Percentiles rank a stretch among this genome's conserved stretches.
phyloP scores from a whole-genome alignment of 2,113 vertebrate genomes.

The Phrynosoma platyrhinos region DNA sequence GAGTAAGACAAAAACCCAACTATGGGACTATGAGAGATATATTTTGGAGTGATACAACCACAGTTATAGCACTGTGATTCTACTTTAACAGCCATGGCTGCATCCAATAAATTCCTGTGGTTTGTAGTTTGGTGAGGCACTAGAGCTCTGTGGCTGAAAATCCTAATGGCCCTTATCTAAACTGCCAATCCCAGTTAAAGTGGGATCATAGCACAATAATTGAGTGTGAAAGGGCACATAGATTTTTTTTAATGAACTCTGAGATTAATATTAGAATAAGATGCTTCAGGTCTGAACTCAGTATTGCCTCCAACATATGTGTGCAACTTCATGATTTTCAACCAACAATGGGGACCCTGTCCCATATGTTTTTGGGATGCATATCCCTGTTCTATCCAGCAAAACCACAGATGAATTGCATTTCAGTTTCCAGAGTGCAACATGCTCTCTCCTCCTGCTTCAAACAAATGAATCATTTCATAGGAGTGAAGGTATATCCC shows the following conservation, averaged over 20 bases:
- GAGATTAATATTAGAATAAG: conserved; percentile 23
- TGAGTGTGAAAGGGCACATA: too few species aligned
- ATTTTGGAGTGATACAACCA: too few species aligned
- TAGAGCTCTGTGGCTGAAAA: too few species aligned
- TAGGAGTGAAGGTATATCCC: neutral
- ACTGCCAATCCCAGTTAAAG: too few species aligned
- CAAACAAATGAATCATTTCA: neutral
- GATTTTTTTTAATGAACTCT: neutral
- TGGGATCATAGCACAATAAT: too few species aligned
- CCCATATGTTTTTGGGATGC: neutral
- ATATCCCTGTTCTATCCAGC: neutral
- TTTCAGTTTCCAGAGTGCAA: neutral
- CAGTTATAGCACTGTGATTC: too few species aligned
- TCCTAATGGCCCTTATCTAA: too few species aligned
- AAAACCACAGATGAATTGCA: neutral
- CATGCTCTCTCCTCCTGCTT: neutral
- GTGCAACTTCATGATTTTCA: neutral
- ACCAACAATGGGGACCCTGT: neutral
- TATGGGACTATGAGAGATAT: conserved; percentile 10
- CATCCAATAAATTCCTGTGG: too few species aligned
- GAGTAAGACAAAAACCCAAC: conserved; percentile 30
- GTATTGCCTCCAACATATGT: too few species aligned
- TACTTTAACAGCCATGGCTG: too few species aligned
- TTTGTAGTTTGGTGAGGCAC: too few species aligned
- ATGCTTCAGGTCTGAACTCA: neutral